Conservation (phyloP, 2,113 vertebrate species). For the Amblyornis subalaris region DNA sequence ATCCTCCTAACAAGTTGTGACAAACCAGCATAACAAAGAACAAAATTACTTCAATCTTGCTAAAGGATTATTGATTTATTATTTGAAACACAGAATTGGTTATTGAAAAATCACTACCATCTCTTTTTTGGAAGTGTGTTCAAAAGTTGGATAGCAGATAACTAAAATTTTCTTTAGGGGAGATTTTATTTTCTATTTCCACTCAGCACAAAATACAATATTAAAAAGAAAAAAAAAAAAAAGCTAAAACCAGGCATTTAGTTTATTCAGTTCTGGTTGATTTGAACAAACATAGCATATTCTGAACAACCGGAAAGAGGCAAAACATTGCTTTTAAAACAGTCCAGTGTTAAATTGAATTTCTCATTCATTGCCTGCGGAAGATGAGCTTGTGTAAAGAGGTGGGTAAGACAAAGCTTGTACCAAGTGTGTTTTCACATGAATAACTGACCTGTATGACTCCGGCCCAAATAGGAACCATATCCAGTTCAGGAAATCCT, state of each 20-base stretch:
- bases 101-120: conserved; percentile 5
- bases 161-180: neutral
- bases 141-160: neutral
- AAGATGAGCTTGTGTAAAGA: neutral
- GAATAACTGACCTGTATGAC: neutral
- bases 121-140: neutral
- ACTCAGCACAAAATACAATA: neutral
- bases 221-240: neutral
- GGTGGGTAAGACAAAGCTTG: neutral
- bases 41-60: conserved; percentile 33
- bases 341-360: neutral
- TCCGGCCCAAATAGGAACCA: neutral
- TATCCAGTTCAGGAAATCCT: neutral
- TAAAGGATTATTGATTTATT: conserved; percentile 48
- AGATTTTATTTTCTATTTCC: neutral
- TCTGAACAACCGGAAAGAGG: neutral
- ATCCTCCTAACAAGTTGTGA: conserved; percentile 43
- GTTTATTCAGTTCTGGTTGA: neutral
- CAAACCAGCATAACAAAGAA: conserved; percentile 45
- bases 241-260: neutral
- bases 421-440: neutral
- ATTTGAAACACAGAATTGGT: conserved; percentile 36
- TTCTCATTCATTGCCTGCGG: neutral
- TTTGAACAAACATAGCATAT: neutral
- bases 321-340: neutral